These are phyloP conservation scores for Clitarchus hookeri DNA, from an alignment of 2,888 invertebrate species.

Conservation along the genomic window DNA sequence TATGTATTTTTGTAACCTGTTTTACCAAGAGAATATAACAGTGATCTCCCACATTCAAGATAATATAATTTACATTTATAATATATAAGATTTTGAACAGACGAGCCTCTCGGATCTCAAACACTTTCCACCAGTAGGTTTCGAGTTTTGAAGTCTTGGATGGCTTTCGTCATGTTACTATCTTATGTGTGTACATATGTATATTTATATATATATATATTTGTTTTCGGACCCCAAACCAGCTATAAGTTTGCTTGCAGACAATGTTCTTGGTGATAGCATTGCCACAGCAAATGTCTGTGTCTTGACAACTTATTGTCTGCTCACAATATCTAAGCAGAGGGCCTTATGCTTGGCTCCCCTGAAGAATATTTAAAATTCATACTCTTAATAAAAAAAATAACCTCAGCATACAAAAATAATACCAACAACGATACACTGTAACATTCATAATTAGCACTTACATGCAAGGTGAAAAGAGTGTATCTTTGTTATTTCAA, in stretches of 20 bases:
- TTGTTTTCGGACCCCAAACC: slow-evolving; percentile 49
- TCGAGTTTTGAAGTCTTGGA: slow-evolving; percentile 23
- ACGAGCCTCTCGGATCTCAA: slow-evolving; percentile 39
- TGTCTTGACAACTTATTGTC: slow-evolving; percentile 40
- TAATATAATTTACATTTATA: slow-evolving; percentile 36
- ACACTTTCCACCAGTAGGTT: slow-evolving; percentile 34
- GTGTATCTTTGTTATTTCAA: slow-evolving; percentile 9
- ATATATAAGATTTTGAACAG: slow-evolving; percentile 40
- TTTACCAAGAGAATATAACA: slow-evolving; percentile 18
- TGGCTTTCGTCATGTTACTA: slow-evolving; percentile 31
- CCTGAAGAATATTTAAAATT: slow-evolving; percentile 31
- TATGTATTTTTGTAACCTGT: background rate
- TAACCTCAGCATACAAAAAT: slow-evolving; percentile 34
- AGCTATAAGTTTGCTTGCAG: slow-evolving; percentile 42
- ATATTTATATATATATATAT: slow-evolving; percentile 24
- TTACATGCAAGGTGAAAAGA: slow-evolving; percentile 6
- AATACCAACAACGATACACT: slow-evolving; percentile 25
- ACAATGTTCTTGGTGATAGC: background rate
- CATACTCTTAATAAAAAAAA: slow-evolving; percentile 33
- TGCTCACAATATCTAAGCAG: slow-evolving; percentile 38
- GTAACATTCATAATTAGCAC: slow-evolving; percentile 17
- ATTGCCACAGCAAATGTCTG: slow-evolving; percentile 29
- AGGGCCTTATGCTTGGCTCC: slow-evolving; percentile 30
- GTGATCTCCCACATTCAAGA: slow-evolving; percentile 26
- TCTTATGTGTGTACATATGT: slow-evolving; percentile 25